phyloP scores from a whole-genome alignment of 2,113 vertebrate species.

The Lutjanus erythropterus region DNA sequence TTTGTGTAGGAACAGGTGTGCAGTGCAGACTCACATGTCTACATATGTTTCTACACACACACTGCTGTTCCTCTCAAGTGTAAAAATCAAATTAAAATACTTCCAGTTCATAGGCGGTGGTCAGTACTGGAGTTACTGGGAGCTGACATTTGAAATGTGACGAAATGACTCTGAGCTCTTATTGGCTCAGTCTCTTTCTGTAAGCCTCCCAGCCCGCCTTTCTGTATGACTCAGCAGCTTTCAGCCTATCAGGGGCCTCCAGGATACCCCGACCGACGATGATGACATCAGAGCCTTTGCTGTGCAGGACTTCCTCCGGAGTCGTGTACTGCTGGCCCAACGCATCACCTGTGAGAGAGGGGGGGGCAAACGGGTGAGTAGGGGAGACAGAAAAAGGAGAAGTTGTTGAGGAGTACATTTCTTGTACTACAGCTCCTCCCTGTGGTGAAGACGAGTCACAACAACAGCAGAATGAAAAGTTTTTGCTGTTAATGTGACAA shows the following conservation, averaged over 20 bases:
- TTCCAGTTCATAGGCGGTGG: neutral
- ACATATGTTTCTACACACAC: neutral
- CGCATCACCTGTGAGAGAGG: slow-evolving; percentile 85
- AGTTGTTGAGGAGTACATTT: neutral
- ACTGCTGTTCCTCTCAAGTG: neutral
- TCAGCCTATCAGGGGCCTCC: slow-evolving; percentile 80
- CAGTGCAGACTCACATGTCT: neutral
- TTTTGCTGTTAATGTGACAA: neutral
- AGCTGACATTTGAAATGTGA: neutral
- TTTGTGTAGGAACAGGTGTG: neutral
- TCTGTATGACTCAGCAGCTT: slow-evolving; percentile 90
- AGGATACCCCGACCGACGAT: slow-evolving; percentile 96
- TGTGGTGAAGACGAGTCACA: slow-evolving; percentile 42
- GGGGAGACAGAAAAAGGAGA: neutral
- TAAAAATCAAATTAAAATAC: neutral
- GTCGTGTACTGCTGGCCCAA: slow-evolving; percentile 93
- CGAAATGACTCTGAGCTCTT: neutral
- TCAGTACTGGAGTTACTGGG: neutral
- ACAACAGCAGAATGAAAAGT: neutral
- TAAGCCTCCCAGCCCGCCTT: slow-evolving; percentile 93
- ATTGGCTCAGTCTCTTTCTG: slow-evolving; percentile 78
- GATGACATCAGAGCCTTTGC: slow-evolving; percentile 92
- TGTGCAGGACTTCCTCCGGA: slow-evolving; percentile 90
- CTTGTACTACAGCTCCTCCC: slow-evolving; percentile 55
- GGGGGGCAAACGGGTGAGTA: neutral